Conservation (phyloP, 2,888 invertebrate species). For the Conus canariensis region DNA sequence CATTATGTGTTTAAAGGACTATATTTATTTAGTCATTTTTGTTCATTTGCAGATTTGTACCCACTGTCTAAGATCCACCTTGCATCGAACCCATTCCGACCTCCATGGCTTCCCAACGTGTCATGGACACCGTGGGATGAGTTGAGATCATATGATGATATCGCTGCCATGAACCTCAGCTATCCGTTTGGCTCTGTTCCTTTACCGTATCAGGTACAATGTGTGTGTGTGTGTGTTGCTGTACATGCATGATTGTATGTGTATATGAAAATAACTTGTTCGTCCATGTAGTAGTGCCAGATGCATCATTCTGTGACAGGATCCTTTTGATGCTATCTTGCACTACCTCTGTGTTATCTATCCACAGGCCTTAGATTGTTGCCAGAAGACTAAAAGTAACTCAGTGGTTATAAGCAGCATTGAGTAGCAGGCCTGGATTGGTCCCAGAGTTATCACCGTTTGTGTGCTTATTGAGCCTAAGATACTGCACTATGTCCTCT, state of each 20-base stretch:
- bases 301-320: too few relatives aligned
- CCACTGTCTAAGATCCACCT: constrained; percentile 84
- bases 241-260: not conserved
- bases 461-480: too few relatives aligned
- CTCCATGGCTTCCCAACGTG: constrained; percentile 85
- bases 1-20: too few relatives aligned
- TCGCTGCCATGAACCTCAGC: constrained; percentile 85
- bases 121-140: constrained; percentile 95
- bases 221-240: not conserved
- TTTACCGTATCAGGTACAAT: constrained; percentile 74
- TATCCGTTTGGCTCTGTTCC: constrained; percentile 91
- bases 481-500: too few relatives aligned
- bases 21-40: not conserved
- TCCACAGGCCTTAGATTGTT: too few relatives aligned
- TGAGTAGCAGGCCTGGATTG: too few relatives aligned
- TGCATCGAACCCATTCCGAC: constrained; percentile 83
- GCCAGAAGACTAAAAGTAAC: too few relatives aligned
- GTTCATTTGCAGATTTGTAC: constrained; percentile 82
- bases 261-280: not conserved
- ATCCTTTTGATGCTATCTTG: too few relatives aligned
- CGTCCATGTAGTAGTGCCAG: too few relatives aligned
- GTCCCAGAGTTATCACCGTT: too few relatives aligned
- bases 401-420: too few relatives aligned
- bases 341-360: too few relatives aligned
- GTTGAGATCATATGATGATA: constrained; percentile 88